Base-by-base conservation (phyloP, 2,113 vertebrate species). In the Gorsachius goisagi region DNA sequence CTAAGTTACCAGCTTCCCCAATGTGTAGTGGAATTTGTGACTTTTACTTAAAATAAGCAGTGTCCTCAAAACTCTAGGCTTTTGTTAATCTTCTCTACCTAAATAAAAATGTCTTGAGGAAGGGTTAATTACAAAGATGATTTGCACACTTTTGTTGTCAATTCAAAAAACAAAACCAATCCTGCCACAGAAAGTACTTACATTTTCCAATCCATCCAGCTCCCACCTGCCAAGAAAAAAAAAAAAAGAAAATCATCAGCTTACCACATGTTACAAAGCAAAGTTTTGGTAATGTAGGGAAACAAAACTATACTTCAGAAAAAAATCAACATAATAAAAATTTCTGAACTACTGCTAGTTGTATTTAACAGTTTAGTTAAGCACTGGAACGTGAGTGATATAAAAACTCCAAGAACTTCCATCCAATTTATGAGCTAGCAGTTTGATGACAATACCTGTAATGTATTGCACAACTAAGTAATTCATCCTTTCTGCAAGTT, bases 171-270 rank as follows among this genome's bases (percentile, higher is more conserved):
- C 5, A 37, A 33, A 68, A 45, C 9, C 15, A 79, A 67, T 27
- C 11, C 52, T 23, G 15, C 27, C 86, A 86, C 4, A 89, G 2
- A 21, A 80, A 47, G 14, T 81, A 99, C 99, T 99, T 98, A 99
- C 99, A 95, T 98, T 99, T 99, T 94, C 99, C 99, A 97, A 99
- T 99, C 99, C 99, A 99, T 64, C 99, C 99, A 66, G 98, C 99
- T 83, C 99, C 99, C 27, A 99, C 99, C 99, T 99, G 91, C 69
- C 74, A 97, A 95, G 89, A 49, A 49, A 47, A 47, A 73, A 47
- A 47, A 73, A 89, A 93, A 88, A 44, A 53, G 20, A 67, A 45
- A 67, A 84, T 50, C 11, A 85, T 63, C 45, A 94, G 28, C 28
- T 84, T 76, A 84, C 35, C 23, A 76, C 17, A 66, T 33, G 17